Base-by-base conservation (phyloP, 2,113 vertebrate species). In the Sinocyclocheilus grahami region DNA sequence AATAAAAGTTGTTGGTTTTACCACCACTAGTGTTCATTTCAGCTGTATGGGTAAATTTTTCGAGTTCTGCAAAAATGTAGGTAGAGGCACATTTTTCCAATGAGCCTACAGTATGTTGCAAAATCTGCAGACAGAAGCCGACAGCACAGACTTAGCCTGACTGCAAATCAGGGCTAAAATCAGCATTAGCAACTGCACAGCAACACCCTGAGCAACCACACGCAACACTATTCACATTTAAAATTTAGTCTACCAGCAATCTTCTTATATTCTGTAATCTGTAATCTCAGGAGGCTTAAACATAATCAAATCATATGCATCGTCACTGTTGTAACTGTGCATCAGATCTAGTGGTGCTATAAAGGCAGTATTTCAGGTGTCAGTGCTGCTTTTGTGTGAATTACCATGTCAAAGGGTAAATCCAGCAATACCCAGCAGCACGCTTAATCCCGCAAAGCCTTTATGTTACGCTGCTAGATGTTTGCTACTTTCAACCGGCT, bases 381-480 rank as follows among this genome's bases (percentile, higher is more conserved):
- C 13, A 33, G 74, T 62, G 63, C 9, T 83, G 60, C n/a, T 37
- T 84, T 81, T 78, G 80, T 83, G 80, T 78, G 48, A 83, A 69
- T 87, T 83, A 58, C 72, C 80, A 83, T 87, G 86, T 83, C 86
- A 83, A 82, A 55, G 80, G 69, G 42, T 87, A 87, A 77, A 86
- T 83, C 86, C 80, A 83, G 30, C 30, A 55, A 80, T 69, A 77
- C 67, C 65, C 76, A 79, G 75, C 63, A 72, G 75, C 76, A 78
- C 69, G 30, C 33, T 75, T 83, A 87, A 33, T 33, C 30, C 30
- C 30, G 30, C 30, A 33, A 33, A 83, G 53, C 63, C 51, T 72
- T 83, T 67, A 76, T 24, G 42, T 48, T 76, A 77, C n/a, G 42
- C 85, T 42, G 46, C 79, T 72, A 87, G 86, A 87, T 87, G 86